A percentile compares a stretch with the other conserved stretches of the same genome.
These are phyloP conservation scores for Nasonia vitripennis DNA, from an alignment of 1,140 invertebrate genomes.

Conservation along the genomic window DNA sequence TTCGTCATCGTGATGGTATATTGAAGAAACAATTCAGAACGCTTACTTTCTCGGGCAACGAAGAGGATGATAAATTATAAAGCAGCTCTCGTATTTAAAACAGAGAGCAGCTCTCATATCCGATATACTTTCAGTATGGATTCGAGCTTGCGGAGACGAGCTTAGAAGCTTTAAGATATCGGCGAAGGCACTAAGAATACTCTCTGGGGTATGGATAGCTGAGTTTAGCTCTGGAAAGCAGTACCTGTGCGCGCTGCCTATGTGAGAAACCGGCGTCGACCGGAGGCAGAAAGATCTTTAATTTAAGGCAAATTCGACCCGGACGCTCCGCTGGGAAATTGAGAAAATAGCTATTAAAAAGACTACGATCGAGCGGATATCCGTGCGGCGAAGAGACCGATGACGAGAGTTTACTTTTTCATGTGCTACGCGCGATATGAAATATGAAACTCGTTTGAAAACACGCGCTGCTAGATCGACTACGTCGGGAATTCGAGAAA, in stretches of 20 bases:
- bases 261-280: too few relatives aligned
- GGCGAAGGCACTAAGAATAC: background rate
- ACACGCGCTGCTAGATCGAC: background rate
- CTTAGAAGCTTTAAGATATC: slow-evolving; percentile 19
- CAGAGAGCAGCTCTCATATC: slow-evolving; percentile 2
- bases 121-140: background rate
- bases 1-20: background rate
- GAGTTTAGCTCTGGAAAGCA: background rate
- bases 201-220: background rate
- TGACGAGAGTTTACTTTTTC: background rate
- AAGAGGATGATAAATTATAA: slow-evolving; percentile 26
- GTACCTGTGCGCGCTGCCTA: too few relatives aligned
- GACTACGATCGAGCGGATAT: background rate
- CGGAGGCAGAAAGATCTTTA: slow-evolving; percentile 12
- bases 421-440: background rate
- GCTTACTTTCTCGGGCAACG: background rate
- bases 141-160: background rate
- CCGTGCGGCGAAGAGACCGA: background rate
- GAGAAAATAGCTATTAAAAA: slow-evolving; percentile 6
- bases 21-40: slow-evolving; percentile 24
- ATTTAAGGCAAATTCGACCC: slow-evolving; percentile 5
- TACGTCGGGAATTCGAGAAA: background rate
- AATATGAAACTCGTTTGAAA: background rate
- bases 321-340: background rate
- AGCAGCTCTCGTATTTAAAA: slow-evolving; percentile 22